Evolutionary conservation across 2,797 vertebrate genomes (phyloP), one percentile per base, ranked within the genome.

Genomic region (Takifugu rubripes): DNA sequence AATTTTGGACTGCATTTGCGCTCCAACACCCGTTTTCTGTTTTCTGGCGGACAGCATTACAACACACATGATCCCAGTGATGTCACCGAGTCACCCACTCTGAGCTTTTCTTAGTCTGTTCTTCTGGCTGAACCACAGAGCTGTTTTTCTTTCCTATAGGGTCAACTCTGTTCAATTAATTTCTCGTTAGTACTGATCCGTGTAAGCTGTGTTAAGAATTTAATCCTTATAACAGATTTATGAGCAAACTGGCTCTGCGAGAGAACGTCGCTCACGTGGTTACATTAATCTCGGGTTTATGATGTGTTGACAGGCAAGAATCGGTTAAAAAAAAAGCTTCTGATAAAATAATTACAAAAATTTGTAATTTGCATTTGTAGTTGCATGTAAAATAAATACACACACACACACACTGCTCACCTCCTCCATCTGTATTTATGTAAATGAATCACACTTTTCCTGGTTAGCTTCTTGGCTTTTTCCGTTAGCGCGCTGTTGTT

Each of bases 201-300:
- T 86, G 89, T 89, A 90, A 90, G 84, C 77, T 75, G 70, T 75
- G 29, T 81, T 89, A 87, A 87, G 88, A 84, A 87, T 89, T 75
- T 89, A 90, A 89, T 88, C 79, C 83, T 66, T 81, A 72, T 89
- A 87, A 89, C 78, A 87, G 86, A 86, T 90, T 90, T 90, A 90
- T 72, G 80, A 78, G 70, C 66, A 79, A 83, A 86, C 87, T 75
- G 75, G 64, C 15, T 61, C 69, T 63, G 68, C 72, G 62, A 74
- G 72, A 79, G 76, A 77, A 64, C 72, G 67, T 74, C 80, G 82
- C 77, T 72, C 72, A 61, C 70, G 42, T 54, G 49, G 50, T 77
- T 79, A 64, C 54, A 55, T 74, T 61, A 85, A 69, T 81, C 33
- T 60, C 64, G 24, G 61, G 76, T 54, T 54, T 64, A 74, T 51